Percentiles rank a stretch among this genome's conserved stretches.
phyloP scores from a whole-genome alignment of 2,888 invertebrate species.

The Ceriagrion tenellum region DNA sequence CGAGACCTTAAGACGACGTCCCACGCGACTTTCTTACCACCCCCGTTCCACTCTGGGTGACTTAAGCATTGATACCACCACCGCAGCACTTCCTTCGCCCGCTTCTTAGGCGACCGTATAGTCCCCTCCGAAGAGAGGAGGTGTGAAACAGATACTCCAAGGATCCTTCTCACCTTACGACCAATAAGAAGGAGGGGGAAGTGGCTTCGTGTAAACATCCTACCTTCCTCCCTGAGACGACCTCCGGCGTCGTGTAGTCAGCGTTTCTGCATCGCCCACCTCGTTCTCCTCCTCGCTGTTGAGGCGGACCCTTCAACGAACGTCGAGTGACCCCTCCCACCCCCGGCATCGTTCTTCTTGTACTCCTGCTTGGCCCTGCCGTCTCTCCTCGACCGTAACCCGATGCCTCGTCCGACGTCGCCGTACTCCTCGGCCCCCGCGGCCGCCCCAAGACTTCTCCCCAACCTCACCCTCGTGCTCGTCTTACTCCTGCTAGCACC shows the following conservation, averaged over 20 bases:
- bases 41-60: background rate
- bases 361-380: too few relatives aligned
- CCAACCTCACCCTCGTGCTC: background rate
- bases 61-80: background rate
- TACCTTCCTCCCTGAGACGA: background rate
- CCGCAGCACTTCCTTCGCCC: background rate
- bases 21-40: background rate
- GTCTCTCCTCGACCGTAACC: slow-evolving; percentile 20
- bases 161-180: slow-evolving; percentile 6
- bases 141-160: slow-evolving; percentile 20
- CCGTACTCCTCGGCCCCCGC: slow-evolving; percentile 17
- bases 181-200: background rate
- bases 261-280: background rate
- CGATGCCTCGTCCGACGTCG: slow-evolving; percentile 28
- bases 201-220: background rate
- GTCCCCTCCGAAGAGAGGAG: background rate
- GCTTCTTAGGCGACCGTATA: background rate
- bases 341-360: background rate
- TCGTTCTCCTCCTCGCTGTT: background rate
- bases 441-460: background rate
- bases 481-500: background rate
- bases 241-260: background rate
- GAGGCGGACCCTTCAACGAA: background rate
- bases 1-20: background rate
- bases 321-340: background rate